Evolutionary conservation across 1,140 invertebrate species (phyloP), one percentile per base, ranked within the genome.

Genomic region (Chrysomallon squamiferum): DNA sequence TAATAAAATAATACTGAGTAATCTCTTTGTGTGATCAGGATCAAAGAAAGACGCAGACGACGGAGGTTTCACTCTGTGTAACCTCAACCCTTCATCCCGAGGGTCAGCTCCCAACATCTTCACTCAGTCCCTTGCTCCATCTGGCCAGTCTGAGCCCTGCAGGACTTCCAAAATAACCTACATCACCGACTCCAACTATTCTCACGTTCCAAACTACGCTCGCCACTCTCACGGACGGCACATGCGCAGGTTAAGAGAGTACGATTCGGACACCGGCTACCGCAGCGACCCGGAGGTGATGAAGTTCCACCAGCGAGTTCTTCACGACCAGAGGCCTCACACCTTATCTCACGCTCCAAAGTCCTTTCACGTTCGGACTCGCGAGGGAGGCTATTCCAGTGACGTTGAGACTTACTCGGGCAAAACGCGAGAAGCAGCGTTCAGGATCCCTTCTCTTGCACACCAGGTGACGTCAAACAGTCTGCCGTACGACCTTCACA

Each of bases 251-350:
- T 66, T 72, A 49, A 49, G 76, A 47, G 81, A 82, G 18, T 84
- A 84, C 57, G 83, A 84, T 54, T 83, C 81, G 9, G 83, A 84
- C 47, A 83, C 81, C 3, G 83, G 80, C 45, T 84, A 84, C 71
- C 64, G 79, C 25, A 83, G 80, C 73, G 82, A 85, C 50, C 68
- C 74, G 13, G 77, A 81, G 27, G 43, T 72, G 7, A 47, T 73
- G 0, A 59, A 66, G 47, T 74, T 73, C 66, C 61, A 66, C 13
- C 47, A 62, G 59, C 70, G 75, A 47, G 69, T 73, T 45, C 52
- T 45, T 25, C 27, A 32, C 38, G 43, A 67, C 30, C 25, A 22
- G 29, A 69, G 58, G 18, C 58, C 60, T 22, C 67, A 41, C 62
- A 20, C 50, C 56, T 13, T 65, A 62, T 43, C 65, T 65, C 15